Percentiles rank a stretch among this genome's conserved stretches.
These are phyloP conservation scores for Chrysomela aeneicollis DNA, from an alignment of 2,888 invertebrate genomes.

Conservation along the genomic window DNA sequence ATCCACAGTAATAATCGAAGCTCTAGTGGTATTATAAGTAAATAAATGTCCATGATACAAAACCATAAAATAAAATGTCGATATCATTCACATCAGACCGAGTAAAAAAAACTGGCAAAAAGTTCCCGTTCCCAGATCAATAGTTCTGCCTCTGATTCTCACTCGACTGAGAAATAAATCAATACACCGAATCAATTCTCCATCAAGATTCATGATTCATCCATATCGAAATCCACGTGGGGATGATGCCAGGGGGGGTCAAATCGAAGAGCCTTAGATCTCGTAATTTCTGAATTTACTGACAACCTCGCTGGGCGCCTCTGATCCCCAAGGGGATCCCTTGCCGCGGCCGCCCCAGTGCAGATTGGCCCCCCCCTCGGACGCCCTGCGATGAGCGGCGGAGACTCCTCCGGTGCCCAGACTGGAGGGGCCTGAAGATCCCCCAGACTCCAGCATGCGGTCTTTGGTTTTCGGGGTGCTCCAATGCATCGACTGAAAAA, in stretches of 20 bases:
- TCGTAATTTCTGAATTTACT: slow-evolving; percentile 92
- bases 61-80: no score
- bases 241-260: background rate
- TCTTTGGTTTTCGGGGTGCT: slow-evolving; percentile 89
- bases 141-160: no score
- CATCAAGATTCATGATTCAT: no score
- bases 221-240: background rate
- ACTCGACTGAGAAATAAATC: no score
- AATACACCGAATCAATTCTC: no score
- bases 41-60: no score
- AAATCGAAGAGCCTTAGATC: slow-evolving; percentile 70
- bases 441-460: slow-evolving; percentile 77
- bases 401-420: slow-evolving; percentile 66
- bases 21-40: no score
- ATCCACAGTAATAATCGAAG: no score
- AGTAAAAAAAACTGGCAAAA: no score
- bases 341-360: slow-evolving; percentile 68
- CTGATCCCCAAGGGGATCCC: slow-evolving; percentile 71
- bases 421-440: slow-evolving; percentile 67
- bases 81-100: no score
- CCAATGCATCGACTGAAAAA: slow-evolving; percentile 88
- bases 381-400: slow-evolving; percentile 75
- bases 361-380: slow-evolving; percentile 87
- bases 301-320: slow-evolving; percentile 82
- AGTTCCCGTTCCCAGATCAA: no score